Base-by-base conservation (phyloP, 2,888 invertebrate species). In the Bombyx huttoni region DNA sequence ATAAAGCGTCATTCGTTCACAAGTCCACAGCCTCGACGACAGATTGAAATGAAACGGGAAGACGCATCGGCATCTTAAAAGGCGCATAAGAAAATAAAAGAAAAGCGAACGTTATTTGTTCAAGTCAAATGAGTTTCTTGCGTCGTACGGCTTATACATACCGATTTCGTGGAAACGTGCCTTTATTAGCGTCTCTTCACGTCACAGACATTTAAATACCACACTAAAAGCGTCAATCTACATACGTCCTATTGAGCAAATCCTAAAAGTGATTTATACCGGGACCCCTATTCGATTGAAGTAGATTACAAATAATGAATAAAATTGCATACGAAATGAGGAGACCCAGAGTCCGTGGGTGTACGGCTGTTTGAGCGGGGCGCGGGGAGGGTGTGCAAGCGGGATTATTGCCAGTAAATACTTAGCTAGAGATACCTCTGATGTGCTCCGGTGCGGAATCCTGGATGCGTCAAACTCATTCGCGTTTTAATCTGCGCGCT, bases 221-320 rank as follows among this genome's bases (percentile, higher is more conserved):
- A 78, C 78, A 81, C 84, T 86, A 81, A 86, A 84, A 84, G 85
- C 86, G 75, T 78, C 81, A 73, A 85, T 86, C 86, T 84, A 83
- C 86, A 83, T 84, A 85, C 85, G 74, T 84, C 75, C 82, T 80
- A 76, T 68, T 70, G 73, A 72, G 78, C 76, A 80, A 81, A 81
- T 82, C 81, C 85, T 81, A 81, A 87, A 85, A 84, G 84, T 87
- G 85, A 86, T 86, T 85, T 85, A 86, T 82, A 81, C 81, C 64
- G 81, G 73, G 80, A 78, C 81, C 81, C 40, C 81, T 80, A 83
- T 84, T 81, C 85, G 78, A 87, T 85, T 86, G 84, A 82, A 86
- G 86, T 81, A 81, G 85, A 86, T 87, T 86, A 87, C 87, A 87
- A 87, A 87, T 87, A 86, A 87, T 87, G 87, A 86, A 86, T 87